Evolutionary conservation across 2,888 invertebrate species (phyloP), one percentile per base, ranked within the genome.

Genomic region (Odontomyia ornata): DNA sequence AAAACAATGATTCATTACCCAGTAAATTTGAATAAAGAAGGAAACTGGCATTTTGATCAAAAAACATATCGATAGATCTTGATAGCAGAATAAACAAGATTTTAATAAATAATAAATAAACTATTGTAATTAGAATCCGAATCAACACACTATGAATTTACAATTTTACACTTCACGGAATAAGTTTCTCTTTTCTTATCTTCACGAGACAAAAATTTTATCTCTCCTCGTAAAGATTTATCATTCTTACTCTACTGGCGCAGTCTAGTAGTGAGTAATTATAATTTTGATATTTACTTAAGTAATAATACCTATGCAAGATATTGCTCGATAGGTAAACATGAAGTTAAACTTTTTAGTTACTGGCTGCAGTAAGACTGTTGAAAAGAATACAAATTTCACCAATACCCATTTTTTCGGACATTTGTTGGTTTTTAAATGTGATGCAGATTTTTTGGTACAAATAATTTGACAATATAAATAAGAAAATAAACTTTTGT

Each of bases 11-110:
- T 11, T 30, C 28, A 64, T 43, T 23, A 73, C 73, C 43, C 23
- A 73, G 57, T 0, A 73, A 60, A 36, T 36, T 21, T 13, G 28
- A 47, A 27, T 36, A 47, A 9, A 71, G 46, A 23, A 71, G n/a
- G n/a, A 27, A 71, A 52, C 23, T 52, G 13, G 52, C 28, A 23
- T 27, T 52, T 9, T 52, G 47, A 52, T 71, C 71, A 23, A 71
- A 71, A 71, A 71, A 71, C 71, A 71, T 71, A 43, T 46, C 60
- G 15, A 64, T 15, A 1, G 28, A 64, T 13, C 1, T 2, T n/a
- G 18, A 4, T 52, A 4, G 15, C 2, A 9, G 13, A 52, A 18
- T 52, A 9, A n/a, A 18, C 18, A 52, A 18, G 18, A 9, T 15
- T 15, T 4, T 15, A 52, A 52, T 18, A 52, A 52, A 52, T 15